phyloP scores from a whole-genome alignment of 2,113 vertebrate species.

The Danio rerio region DNA sequence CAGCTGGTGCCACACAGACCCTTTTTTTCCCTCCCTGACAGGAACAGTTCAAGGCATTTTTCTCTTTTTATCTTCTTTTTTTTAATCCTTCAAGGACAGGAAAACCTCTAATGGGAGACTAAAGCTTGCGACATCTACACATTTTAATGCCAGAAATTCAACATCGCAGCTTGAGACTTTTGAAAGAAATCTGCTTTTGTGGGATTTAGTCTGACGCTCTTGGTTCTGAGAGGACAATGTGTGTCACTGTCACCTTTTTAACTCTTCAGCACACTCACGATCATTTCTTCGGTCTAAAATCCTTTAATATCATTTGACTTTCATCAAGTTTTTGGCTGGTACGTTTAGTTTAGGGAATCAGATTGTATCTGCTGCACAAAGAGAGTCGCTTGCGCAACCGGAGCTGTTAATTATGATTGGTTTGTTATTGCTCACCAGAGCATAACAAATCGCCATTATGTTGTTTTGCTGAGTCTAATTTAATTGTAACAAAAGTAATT shows the following conservation, averaged over 20 bases:
- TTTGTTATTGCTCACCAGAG: slow-evolving; percentile 95
- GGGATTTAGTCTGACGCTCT: not conserved
- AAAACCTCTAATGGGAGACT: slow-evolving; percentile 32
- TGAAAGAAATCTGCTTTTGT: not conserved
- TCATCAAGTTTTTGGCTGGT: slow-evolving; percentile 86
- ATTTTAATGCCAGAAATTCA: slow-evolving; percentile 8
- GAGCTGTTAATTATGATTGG: slow-evolving; percentile 96
- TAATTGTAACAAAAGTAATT: slow-evolving; percentile 98
- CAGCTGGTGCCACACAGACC: slow-evolving; percentile 14
- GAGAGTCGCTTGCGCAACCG: slow-evolving; percentile 86
- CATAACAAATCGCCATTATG: slow-evolving; percentile 98
- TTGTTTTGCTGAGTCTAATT: slow-evolving; percentile 97
- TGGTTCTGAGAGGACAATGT: not conserved
- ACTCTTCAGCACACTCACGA: slow-evolving; percentile 30
- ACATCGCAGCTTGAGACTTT: slow-evolving; percentile 7
- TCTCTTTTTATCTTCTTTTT: not conserved
- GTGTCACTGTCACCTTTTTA: slow-evolving; percentile 13
- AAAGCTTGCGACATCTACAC: slow-evolving; percentile 13
- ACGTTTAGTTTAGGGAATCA: slow-evolving; percentile 87
- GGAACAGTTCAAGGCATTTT: not conserved
- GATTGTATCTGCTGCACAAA: slow-evolving; percentile 85
- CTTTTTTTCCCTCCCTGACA: slow-evolving; percentile 21
- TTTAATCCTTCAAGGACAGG: slow-evolving; percentile 34
- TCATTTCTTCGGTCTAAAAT: slow-evolving; percentile 58
- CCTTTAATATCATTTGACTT: slow-evolving; percentile 80